Evolutionary conservation across 2,797 vertebrate genomes (phyloP).

Genomic region (Pelochelys cantorii): DNA sequence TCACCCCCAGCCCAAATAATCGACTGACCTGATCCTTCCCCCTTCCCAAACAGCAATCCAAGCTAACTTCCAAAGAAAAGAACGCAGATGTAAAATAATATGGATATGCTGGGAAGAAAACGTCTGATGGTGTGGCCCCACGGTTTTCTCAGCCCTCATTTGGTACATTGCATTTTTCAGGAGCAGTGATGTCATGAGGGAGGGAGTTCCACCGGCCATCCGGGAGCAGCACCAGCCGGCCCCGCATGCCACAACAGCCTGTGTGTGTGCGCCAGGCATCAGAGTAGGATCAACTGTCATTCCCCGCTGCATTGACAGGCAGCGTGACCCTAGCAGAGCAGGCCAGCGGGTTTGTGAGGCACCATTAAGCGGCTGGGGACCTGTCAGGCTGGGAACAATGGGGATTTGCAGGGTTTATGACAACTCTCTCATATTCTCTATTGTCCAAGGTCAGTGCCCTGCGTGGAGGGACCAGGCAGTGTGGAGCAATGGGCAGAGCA

Average conservation of each 20-base stretch:
- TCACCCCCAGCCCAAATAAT: neutral
- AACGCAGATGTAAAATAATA: too few species aligned
- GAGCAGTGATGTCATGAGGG: too few species aligned
- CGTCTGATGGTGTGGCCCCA: neutral
- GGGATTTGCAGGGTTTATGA: neutral
- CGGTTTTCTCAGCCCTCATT: neutral
- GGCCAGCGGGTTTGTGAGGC: accelerated
- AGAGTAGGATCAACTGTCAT: too few species aligned
- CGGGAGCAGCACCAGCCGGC: accelerated
- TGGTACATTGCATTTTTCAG: neutral
- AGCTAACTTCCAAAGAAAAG: neutral
- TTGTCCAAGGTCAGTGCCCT: neutral
- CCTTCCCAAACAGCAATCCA: neutral
- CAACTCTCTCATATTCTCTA: neutral
- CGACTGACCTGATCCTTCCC: neutral
- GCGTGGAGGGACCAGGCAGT: neutral
- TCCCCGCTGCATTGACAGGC: neutral
- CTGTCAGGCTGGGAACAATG: accelerated
- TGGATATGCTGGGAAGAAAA: neutral
- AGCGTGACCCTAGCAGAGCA: neutral
- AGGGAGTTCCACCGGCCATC: neutral
- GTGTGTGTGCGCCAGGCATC: neutral
- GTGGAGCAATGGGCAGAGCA: neutral
- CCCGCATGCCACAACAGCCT: neutral
- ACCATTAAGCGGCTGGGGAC: accelerated